Evolutionary conservation across 2,888 invertebrate genomes (phyloP).

Genomic region (Orchestes rusci): DNA sequence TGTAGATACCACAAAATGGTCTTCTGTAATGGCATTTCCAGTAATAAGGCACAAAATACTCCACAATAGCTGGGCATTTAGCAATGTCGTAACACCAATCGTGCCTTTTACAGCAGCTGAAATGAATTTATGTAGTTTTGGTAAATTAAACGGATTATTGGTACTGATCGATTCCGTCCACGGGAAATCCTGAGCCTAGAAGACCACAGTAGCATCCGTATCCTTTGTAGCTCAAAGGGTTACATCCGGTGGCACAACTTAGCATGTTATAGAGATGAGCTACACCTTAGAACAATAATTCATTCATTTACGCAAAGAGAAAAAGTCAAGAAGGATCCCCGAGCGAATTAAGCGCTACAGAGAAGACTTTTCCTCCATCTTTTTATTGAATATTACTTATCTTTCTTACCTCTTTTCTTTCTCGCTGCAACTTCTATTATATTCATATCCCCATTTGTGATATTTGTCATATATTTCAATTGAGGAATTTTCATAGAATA

Average conservation of each 20-base stretch:
- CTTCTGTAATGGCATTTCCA: constrained; percentile 77
- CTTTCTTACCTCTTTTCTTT: too few species aligned
- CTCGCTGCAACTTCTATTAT: too few species aligned
- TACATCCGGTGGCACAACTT: constrained; percentile 76
- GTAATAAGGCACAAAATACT: constrained; percentile 81
- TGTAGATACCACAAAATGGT: constrained; percentile 62
- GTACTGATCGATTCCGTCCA: constrained; percentile 76
- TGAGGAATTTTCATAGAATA: too few species aligned
- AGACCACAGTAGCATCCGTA: constrained; percentile 90
- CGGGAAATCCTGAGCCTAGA: constrained; percentile 68
- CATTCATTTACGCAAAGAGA: too few species aligned
- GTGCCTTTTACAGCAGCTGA: constrained; percentile 79
- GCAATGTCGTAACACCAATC: constrained; percentile 79
- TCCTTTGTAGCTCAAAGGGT: constrained; percentile 75
- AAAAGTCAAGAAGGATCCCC: too few species aligned
- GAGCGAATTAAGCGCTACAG: too few species aligned
- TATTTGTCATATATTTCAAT: too few species aligned
- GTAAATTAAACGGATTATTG: not conserved
- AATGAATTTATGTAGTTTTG: too few species aligned
- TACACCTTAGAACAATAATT: too few species aligned
- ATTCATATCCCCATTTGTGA: too few species aligned
- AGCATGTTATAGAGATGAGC: constrained; percentile 81
- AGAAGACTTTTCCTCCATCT: too few species aligned
- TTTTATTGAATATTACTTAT: too few species aligned
- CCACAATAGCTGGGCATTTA: constrained; percentile 70